phyloP scores from a whole-genome alignment of 1,140 invertebrate species.

The Drosophila ogumai region DNA sequence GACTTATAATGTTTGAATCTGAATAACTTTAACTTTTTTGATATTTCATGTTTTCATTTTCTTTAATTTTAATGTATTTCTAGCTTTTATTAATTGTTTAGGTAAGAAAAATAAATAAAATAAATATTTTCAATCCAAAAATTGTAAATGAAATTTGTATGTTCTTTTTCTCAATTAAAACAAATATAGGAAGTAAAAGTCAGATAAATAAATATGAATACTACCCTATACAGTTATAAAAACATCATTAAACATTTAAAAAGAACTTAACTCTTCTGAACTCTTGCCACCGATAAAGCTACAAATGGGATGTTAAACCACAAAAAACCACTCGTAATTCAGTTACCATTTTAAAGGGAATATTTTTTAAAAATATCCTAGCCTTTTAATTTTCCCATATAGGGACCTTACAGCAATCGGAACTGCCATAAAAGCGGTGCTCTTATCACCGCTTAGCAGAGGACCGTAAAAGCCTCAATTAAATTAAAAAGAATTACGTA shows the following conservation, averaged over 20 bases:
- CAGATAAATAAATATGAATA: too few relatives aligned
- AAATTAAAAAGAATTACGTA: conserved; percentile 55
- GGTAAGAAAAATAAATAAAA: background rate
- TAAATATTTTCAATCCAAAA: background rate
- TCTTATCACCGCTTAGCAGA: conserved; percentile 29
- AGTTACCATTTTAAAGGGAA: background rate
- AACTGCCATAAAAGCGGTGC: conserved; percentile 4
- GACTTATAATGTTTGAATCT: background rate
- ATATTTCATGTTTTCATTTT: background rate
- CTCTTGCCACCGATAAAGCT: background rate
- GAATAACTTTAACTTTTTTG: background rate
- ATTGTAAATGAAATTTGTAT: background rate
- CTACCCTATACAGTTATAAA: background rate
- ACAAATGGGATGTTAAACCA: background rate
- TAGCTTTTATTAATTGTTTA: too few relatives aligned
- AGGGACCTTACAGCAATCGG: background rate
- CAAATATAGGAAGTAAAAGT: background rate
- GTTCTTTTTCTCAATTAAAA: too few relatives aligned
- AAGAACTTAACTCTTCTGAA: background rate
- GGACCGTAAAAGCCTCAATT: conserved; percentile 49
- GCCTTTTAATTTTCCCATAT: background rate
- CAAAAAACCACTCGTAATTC: background rate
- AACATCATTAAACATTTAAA: background rate
- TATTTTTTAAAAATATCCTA: background rate
- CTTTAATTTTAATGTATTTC: background rate